These are phyloP conservation scores for Yasuhikotakia modesta DNA, from an alignment of 2,797 vertebrate genomes.

Conservation along the genomic window DNA sequence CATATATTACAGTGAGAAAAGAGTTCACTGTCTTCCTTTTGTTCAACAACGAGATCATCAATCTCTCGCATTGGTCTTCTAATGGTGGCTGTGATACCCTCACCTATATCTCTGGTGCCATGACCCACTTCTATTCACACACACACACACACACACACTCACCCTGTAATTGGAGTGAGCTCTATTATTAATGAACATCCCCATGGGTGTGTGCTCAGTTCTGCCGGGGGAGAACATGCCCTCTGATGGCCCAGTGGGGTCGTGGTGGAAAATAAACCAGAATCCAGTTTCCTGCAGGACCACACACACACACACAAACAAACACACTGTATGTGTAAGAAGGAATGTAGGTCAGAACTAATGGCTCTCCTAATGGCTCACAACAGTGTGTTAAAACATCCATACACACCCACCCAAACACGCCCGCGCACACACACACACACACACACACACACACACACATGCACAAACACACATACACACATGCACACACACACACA, in stretches of 20 bases:
- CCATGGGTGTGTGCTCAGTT: slow-evolving; percentile 90
- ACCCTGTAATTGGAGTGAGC: slow-evolving; percentile 97
- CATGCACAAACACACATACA: no score
- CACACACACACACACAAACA: slow-evolving; percentile 35
- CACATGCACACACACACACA: not conserved
- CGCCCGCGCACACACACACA: no score
- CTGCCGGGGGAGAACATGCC: slow-evolving; percentile 90
- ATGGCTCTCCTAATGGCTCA: slow-evolving; percentile 39
- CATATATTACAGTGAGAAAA: slow-evolving; percentile 28
- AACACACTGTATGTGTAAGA: slow-evolving; percentile 16
- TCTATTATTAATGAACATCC: slow-evolving; percentile 90
- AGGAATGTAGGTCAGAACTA: slow-evolving; percentile 26
- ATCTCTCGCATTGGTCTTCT: slow-evolving; percentile 56
- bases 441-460: no score
- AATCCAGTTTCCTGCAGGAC: slow-evolving; percentile 90
- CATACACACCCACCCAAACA: not conserved
- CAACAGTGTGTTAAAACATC: slow-evolving; percentile 29
- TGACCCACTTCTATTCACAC: slow-evolving; percentile 6
- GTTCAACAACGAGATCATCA: slow-evolving; percentile 54
- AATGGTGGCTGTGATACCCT: not conserved
- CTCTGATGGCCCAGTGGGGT: slow-evolving; percentile 89
- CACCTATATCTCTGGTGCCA: slow-evolving; percentile 7
- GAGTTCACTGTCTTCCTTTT: slow-evolving; percentile 2
- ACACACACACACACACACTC: slow-evolving; percentile 62
- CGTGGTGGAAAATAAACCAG: slow-evolving; percentile 96